phyloP scores from a whole-genome alignment of 2,888 invertebrate genomes.

The Drosophila gaucha region DNA sequence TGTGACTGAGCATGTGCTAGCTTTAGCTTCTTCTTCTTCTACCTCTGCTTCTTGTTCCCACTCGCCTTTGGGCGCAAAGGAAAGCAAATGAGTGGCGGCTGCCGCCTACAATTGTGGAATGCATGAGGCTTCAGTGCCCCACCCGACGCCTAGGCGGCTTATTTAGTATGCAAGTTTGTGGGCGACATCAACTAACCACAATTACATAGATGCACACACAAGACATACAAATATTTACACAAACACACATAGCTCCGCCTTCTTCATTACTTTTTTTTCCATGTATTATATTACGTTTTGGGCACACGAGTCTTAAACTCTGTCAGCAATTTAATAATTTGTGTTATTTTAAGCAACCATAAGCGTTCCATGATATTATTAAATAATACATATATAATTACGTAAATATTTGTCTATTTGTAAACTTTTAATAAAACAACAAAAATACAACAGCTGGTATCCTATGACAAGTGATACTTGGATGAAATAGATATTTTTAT shows the following conservation, averaged over 20 bases:
- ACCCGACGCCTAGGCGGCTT: constrained; percentile 44
- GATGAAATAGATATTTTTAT: too few relatives aligned
- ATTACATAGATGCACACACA: constrained; percentile 38
- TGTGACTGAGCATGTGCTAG: constrained; percentile 45
- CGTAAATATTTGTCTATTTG: too few relatives aligned
- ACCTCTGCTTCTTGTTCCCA: constrained; percentile 10
- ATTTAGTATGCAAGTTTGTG: constrained; percentile 78
- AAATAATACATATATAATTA: too few relatives aligned
- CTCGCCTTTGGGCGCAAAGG: constrained; percentile 68
- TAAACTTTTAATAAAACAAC: too few relatives aligned
- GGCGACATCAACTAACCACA: constrained; percentile 70
- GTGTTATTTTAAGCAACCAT: neutral
- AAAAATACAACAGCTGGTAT: too few relatives aligned
- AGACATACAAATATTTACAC: constrained; percentile 13
- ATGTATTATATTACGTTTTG: constrained; percentile 6
- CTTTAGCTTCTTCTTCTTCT: constrained; percentile 20
- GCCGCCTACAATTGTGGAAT: constrained; percentile 68
- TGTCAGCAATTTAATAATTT: constrained; percentile 11
- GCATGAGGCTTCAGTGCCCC: constrained; percentile 40
- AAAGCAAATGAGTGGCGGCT: constrained; percentile 78
- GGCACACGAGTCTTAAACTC: constrained; percentile 2
- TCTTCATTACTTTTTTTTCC: neutral
- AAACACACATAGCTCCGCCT: neutral
- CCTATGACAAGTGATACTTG: too few relatives aligned
- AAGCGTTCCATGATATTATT: neutral